Base-by-base conservation (phyloP, 2,888 invertebrate genomes). In the Drosophila kanekoi region DNA sequence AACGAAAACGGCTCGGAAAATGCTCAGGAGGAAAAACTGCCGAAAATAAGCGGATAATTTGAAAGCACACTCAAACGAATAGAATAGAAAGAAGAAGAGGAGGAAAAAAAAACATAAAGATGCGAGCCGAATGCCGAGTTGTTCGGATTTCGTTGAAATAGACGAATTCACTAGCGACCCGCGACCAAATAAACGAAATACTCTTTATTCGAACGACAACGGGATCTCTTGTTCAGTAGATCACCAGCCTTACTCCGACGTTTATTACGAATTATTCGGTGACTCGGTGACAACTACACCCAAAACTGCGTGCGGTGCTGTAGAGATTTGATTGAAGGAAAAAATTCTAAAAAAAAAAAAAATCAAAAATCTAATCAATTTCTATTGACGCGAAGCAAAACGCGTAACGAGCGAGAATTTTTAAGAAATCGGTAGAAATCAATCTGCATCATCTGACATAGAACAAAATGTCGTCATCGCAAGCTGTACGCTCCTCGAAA, bases 401-500 rank as follows among this genome's bases (percentile, higher is more conserved):
- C 83, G 84, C 87, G 83, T 69, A 73, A 69, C 84, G 75, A 76
- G 67, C 60, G 58, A 63, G 62, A 48, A 58, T 33, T 40, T 20
- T 40, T 14, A 69, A 20, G 9, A 45, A 57, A 65, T 75, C 49
- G 52, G 70, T 72, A 65, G 65, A 84, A 35, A 11, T 28, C 52
- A 14, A 40, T 16, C 32, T 52, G 40, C 28, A 52, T 76, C 79
- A 81, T 84, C 80, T 76, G 64, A 88, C 79, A 76, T 79, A 65
- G 8, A 28, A 28, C 28, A 28, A 93, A 94, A 95, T 95, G 94
- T 95, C 95, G 94, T 95, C 95, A 94, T 95, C 95, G 93, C 94
- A 95, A 93, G 93, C 95, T 91, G 95, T 96, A 93, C 97, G 97
- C 94, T 94, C 96, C 92, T 96, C 97, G 93, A 97, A 97, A 94